Percentiles rank a stretch among this genome's conserved stretches.
Conservation (phyloP, 2,888 invertebrate genomes). For the Asteroscopus sphinx region DNA sequence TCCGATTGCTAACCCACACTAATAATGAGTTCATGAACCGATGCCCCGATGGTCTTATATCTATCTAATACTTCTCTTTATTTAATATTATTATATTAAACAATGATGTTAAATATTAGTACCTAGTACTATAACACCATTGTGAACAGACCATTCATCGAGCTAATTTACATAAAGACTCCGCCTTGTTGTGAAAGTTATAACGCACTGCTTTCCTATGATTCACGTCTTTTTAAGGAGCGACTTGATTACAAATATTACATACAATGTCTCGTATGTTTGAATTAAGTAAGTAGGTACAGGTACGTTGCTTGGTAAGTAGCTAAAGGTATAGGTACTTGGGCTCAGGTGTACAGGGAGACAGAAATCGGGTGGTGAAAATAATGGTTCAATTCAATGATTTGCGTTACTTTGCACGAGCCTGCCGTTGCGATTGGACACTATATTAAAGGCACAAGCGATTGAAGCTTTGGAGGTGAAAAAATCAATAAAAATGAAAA, state of each 20-base stretch:
- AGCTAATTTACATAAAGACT: not conserved
- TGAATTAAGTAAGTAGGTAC: too few species aligned
- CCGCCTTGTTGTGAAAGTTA: not conserved
- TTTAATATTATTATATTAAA: not conserved
- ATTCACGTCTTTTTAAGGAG: not conserved
- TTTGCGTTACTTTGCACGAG: too few species aligned
- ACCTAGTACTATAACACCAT: conserved; percentile 1
- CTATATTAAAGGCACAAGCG: too few species aligned
- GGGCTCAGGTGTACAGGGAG: too few species aligned
- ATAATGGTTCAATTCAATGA: too few species aligned
- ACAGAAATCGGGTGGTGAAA: too few species aligned
- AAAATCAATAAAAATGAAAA: too few species aligned
- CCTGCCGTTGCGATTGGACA: too few species aligned
- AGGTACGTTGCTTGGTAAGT: too few species aligned
- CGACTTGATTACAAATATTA: not conserved
- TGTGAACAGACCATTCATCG: not conserved
- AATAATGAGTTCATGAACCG: not conserved
- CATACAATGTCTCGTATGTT: too few species aligned
- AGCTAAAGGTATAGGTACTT: too few species aligned
- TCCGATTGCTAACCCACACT: not conserved
- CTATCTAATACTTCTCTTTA: not conserved
- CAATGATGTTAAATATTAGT: conserved; percentile 3
- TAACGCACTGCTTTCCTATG: not conserved
- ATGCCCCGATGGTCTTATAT: not conserved
- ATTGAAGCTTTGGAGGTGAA: too few species aligned